Base-by-base conservation (phyloP, 1,140 invertebrate species). In the Drosophila eugracilis region DNA sequence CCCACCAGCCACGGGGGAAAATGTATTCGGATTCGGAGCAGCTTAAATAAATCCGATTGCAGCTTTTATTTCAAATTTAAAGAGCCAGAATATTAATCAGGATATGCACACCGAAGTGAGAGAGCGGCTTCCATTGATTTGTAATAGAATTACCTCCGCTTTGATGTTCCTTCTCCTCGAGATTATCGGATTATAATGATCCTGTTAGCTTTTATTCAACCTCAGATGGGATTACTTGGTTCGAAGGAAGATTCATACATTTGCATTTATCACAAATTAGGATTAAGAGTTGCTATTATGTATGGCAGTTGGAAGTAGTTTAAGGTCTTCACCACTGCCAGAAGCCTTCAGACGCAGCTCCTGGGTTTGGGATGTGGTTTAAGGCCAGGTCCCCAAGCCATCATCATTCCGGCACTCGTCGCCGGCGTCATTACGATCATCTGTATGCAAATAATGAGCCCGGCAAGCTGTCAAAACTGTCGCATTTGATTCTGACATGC, bases 401-500 rank as follows among this genome's bases (percentile, higher is more conserved):
- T 12, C 2, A 7, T 24, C 2, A 39, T 39, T 32, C 28, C 5
- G n/a, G n/a, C 42, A 41, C 49, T 54, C 69, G 42, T 73, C 71
- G 44, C 34, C 48, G 15, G 48, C 69, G 26, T 74, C 57, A 73
- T 63, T 47, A 30, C 57, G 28, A 62, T 73, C 37, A 52, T 73
- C 48, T 53, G 44, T 48, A 74, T 65, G 58, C 57, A 65, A 63
- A 75, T 84, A 84, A 84, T 84, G 80, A 85, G 75, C 72, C 60
- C 69, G 50, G 76, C 80, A 78, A 70, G 50, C 53, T 85, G 81
- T 86, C 81, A 86, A 80, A 85, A 66, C 81, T 77, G 80, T 86
- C 81, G 72, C 81, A 79, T 69, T 85, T 85, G 80, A 85, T 80
- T 85, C 75, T 72, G 80, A 85, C 67, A 85, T 78, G 72, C 76